phyloP scores from a whole-genome alignment of 1,140 invertebrate species.

The Penaeus japonicus region DNA sequence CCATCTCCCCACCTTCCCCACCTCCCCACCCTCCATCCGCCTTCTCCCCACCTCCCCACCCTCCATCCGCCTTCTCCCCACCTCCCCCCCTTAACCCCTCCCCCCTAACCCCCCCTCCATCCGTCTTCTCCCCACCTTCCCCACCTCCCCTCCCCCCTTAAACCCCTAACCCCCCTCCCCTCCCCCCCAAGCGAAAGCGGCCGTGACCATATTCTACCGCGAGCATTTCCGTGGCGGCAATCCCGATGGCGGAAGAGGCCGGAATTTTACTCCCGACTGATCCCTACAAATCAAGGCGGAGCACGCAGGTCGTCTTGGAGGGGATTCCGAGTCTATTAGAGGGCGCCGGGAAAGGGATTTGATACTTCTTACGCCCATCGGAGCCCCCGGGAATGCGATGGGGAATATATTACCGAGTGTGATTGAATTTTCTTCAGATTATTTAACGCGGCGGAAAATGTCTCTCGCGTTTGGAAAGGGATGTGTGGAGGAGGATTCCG shows the following conservation, averaged over 20 bases:
- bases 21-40: neutral
- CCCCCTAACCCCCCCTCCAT: neutral
- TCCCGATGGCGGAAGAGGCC: neutral
- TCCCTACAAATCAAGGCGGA: conserved; percentile 31
- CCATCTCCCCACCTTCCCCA: neutral
- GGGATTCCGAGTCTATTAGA: conserved; percentile 43
- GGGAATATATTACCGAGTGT: conserved; percentile 37
- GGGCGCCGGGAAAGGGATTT: conserved; percentile 16
- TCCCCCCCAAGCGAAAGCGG: too few species aligned
- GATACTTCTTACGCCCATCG: conserved; percentile 33
- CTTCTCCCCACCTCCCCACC: too few species aligned
- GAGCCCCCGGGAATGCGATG: neutral
- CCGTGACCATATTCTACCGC: neutral
- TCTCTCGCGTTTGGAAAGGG: neutral
- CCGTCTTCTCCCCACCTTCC: neutral
- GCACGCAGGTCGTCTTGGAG: conserved; percentile 19
- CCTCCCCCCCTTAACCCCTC: neutral
- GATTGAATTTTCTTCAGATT: conserved; percentile 37
- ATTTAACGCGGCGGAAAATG: conserved; percentile 31
- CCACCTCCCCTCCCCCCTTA: neutral
- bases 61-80: too few species aligned
- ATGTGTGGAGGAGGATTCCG: neutral
- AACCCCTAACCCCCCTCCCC: neutral
- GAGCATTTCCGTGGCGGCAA: conserved; percentile 17
- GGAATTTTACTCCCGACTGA: conserved; percentile 28